Percentiles rank a stretch among this genome's conserved stretches.
phyloP scores from a whole-genome alignment of 2,888 invertebrate species.

The Caradrina clavipalpis region DNA sequence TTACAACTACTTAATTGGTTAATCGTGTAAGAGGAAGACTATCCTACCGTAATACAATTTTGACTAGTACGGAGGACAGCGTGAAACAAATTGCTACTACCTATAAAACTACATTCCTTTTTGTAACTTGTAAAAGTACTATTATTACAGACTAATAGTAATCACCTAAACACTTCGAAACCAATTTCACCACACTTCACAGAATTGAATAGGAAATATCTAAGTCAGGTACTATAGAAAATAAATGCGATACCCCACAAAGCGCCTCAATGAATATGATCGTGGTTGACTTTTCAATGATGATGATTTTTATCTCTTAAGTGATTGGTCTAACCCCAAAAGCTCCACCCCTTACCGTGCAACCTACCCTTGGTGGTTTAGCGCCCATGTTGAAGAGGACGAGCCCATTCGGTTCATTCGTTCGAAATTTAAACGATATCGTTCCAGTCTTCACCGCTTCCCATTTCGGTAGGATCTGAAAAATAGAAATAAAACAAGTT shows the following conservation, averaged over 20 bases:
- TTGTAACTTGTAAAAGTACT: no score
- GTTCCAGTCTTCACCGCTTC: constrained; percentile 97
- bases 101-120: no score
- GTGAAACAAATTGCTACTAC: no score
- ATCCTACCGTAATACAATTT: no score
- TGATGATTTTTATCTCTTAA: constrained; percentile 75
- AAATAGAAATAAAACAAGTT: constrained; percentile 62
- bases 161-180: constrained; percentile 5
- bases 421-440: constrained; percentile 98
- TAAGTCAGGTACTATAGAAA: constrained; percentile 41
- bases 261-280: constrained; percentile 58
- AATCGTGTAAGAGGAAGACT: no score
- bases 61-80: no score
- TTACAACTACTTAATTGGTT: no score
- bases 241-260: constrained; percentile 63
- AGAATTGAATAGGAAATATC: constrained; percentile 30
- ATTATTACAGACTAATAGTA: not conserved
- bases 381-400: constrained; percentile 97
- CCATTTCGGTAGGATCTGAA: constrained; percentile 97
- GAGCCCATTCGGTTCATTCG: constrained; percentile 98
- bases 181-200: constrained; percentile 40
- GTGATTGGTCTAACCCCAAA: constrained; percentile 84
- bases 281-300: constrained; percentile 54
- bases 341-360: constrained; percentile 92
- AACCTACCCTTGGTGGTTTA: constrained; percentile 94